phyloP scores from a whole-genome alignment of 2,113 vertebrate genomes.

The Turnix velox region DNA sequence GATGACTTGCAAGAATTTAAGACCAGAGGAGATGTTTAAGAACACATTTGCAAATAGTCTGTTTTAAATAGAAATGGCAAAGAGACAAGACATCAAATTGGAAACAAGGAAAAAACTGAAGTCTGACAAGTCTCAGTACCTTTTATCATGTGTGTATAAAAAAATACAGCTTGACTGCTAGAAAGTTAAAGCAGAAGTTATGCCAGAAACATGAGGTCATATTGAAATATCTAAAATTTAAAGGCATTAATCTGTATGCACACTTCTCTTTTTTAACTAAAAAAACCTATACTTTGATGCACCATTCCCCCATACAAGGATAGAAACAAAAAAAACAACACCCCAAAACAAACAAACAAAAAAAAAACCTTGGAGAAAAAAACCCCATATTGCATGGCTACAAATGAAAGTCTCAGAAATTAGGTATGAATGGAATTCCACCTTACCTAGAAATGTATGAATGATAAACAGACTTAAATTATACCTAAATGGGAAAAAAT shows the following conservation, averaged over 20 bases:
- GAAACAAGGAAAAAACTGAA: neutral
- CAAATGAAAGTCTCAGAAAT: conserved; percentile 58
- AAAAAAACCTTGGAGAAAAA: conserved; percentile 18
- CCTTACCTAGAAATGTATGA: conserved; percentile 98
- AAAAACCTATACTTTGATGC: neutral
- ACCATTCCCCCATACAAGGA: neutral
- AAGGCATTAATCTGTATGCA: neutral
- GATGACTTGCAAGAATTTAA: neutral
- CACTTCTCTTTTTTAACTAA: neutral
- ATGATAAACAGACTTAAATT: conserved; percentile 91
- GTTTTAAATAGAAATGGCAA: neutral
- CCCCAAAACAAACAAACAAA: no score
- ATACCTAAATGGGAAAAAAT: conserved; percentile 91
- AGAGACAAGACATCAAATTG: neutral
- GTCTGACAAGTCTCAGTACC: neutral
- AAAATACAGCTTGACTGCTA: neutral
- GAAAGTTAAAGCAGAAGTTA: neutral
- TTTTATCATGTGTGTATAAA: neutral
- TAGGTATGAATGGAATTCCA: conserved; percentile 77
- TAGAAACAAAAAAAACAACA: neutral
- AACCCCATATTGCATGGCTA: conserved; percentile 36
- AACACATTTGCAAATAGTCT: neutral
- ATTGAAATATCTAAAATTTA: neutral
- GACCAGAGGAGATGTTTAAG: neutral
- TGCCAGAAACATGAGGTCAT: neutral